Conservation (phyloP, 2,113 vertebrate species). For the Ivindomyrus marchei region DNA sequence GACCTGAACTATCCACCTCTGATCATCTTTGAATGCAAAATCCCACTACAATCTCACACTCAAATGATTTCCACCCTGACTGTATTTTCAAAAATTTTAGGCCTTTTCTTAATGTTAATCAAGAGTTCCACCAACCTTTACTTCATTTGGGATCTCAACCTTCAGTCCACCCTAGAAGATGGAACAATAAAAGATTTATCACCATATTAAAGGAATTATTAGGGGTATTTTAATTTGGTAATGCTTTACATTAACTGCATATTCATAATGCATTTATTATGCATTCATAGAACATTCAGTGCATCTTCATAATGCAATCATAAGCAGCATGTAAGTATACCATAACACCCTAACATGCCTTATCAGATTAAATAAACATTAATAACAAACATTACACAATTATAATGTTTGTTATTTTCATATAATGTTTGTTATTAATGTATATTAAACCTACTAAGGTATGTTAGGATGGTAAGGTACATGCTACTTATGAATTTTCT, state of each 20-base stretch:
- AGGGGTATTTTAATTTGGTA: not conserved
- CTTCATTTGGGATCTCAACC: slow-evolving; percentile 75
- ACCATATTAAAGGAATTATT: not conserved
- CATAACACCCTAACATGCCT: not conserved
- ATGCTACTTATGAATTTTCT: not conserved
- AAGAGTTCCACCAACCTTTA: slow-evolving; percentile 62
- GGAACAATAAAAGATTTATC: slow-evolving; percentile 15
- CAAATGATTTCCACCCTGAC: not conserved
- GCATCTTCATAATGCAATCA: not conserved
- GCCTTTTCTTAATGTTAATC: not conserved
- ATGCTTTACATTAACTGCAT: not conserved
- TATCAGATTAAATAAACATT: not conserved
- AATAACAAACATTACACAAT: not conserved
- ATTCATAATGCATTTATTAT: not conserved
- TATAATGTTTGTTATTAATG: not conserved
- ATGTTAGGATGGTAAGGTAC: not conserved
- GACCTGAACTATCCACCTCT: not conserved
- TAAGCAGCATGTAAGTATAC: not conserved
- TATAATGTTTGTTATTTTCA: not conserved
- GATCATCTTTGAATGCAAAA: not conserved
- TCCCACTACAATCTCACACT: not conserved
- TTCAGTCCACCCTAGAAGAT: slow-evolving; percentile 77
- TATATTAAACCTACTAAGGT: not conserved
- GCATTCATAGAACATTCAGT: not conserved
- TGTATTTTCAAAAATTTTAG: not conserved